Evolutionary conservation across 2,888 invertebrate species (phyloP), one percentile per base, ranked within the genome.

Genomic region (Sialis fuliginosa): DNA sequence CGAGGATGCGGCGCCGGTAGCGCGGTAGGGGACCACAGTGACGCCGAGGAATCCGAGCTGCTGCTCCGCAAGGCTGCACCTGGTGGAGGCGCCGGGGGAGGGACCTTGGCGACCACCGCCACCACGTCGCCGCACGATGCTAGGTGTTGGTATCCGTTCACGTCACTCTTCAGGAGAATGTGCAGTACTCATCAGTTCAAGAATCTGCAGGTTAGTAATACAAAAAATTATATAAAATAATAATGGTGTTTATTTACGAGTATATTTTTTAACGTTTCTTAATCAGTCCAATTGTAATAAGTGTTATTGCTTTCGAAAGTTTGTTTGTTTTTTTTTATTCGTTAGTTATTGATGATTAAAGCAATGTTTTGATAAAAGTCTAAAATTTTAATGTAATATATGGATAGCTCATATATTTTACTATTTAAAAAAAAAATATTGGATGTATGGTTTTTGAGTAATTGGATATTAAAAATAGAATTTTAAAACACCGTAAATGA

Each of bases 181-280:
- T 87, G 81, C 60, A 72, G 76, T 44, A 79, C 82, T 33, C 83
- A 84, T 63, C 75, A 83, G 57, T 90, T 90, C 67, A 74, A 75
- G 58, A 84, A 88, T 64, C 69, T 81, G 43, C 83, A 86, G 69
- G 85, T 85, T 64, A 71, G 71, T 69, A 52, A 35, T 33, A 34
- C 22, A 13, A 30, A 34, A 39, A 40, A 43, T 42, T 39, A 13
- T 13, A 39, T 5, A 8, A 13, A 39, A n/a, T n/a, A 6, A 5
- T 6, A 2, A n/a, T 3, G 4, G 2, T n/a, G 9, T n/a, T 8
- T 12, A 40, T 40, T 13, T 40, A 40, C 13, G 13, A 12, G 10
- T 40, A 40, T 40, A n/a, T 13, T 40, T 13, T 37, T 10, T 37
- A 10, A 6, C 5, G n/a, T 42, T 9, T 31, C 4, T 32, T n/a